Base-by-base conservation (phyloP, 2,113 vertebrate species). In the Hippocampus mohnikei region DNA sequence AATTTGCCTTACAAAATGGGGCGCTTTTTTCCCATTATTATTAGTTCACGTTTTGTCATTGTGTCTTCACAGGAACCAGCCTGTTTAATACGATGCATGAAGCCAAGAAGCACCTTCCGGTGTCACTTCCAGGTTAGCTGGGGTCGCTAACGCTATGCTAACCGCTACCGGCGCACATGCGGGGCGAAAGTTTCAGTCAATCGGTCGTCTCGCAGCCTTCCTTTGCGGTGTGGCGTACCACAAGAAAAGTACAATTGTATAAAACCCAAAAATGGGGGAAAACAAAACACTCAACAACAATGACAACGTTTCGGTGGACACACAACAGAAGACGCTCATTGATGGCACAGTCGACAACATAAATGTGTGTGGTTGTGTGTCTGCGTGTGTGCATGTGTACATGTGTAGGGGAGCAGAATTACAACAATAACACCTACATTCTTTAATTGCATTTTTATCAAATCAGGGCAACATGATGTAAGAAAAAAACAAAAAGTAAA, bases 1-100 rank as follows among this genome's bases (percentile, higher is more conserved):
- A 81, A 82, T 33, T 76, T 67, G 65, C 25, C 78, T 80, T 70
- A 77, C 12, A 92, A 92, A 90, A 84, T 76, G 83, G 81, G 80
- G 70, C 72, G 74, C 80, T 77, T 37, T 37, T 37, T 37, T 76
- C n/a, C n/a, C 67, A 76, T 69, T 63, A 72, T 69, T 52, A 73
- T 81, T 83, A 74, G 74, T 84, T 78, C 72, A 85, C 81, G 79
- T 73, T 88, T 88, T 81, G 4, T 27, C 15, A 27, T 65, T 70
- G 67, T 87, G 86, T 85, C 68, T 74, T 81, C 85, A 94, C 95
- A 96, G 94, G 94, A 94, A 89, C 95, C 95, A 87, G 94, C 95
- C 95, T 91, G 93, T 20, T 33, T 21, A 20, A 60, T 33, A 11
- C 2, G 27, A 73, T 69, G 82, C 71, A 70, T 81, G 79, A 64